Percentiles rank a stretch among this genome's conserved stretches.
These are phyloP conservation scores for Hydroisotoma schaefferi DNA, from an alignment of 2,888 invertebrate genomes.

Conservation along the genomic window DNA sequence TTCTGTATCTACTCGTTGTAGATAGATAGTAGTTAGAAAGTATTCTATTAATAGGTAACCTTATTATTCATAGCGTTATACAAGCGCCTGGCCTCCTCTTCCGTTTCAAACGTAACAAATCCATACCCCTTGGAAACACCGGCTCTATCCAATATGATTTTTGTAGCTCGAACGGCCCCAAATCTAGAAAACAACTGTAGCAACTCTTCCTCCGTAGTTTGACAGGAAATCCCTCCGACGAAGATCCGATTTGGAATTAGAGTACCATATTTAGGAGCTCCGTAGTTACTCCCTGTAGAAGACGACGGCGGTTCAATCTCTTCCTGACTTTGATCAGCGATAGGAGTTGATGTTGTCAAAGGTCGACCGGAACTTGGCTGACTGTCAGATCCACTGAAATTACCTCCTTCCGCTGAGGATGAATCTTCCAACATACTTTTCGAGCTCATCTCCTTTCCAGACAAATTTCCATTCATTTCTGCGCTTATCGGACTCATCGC, in stretches of 20 bases:
- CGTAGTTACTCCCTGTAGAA: slow-evolving; percentile 11
- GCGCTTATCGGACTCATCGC: slow-evolving; percentile 39
- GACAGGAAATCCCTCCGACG: slow-evolving; percentile 91
- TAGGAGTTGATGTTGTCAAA: slow-evolving; percentile 40
- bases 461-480: slow-evolving; percentile 40
- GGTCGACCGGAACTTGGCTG: slow-evolving; percentile 33
- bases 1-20: too few relatives aligned
- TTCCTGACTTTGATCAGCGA: slow-evolving; percentile 37
- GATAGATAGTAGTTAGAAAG: too few relatives aligned
- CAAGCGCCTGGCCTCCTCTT: slow-evolving; percentile 69
- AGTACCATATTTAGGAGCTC: slow-evolving; percentile 65
- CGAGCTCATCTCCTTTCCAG: slow-evolving; percentile 15
- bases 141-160: slow-evolving; percentile 90
- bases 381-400: slow-evolving; percentile 35
- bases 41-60: not conserved
- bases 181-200: slow-evolving; percentile 86
- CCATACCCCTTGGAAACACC: slow-evolving; percentile 93
- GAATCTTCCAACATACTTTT: slow-evolving; percentile 18
- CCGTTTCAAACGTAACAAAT: slow-evolving; percentile 79
- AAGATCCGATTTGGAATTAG: slow-evolving; percentile 92
- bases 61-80: slow-evolving; percentile 26
- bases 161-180: slow-evolving; percentile 77
- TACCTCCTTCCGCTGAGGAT: slow-evolving; percentile 20
- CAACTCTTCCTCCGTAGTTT: slow-evolving; percentile 87
- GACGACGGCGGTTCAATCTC: slow-evolving; percentile 15